phyloP scores from a whole-genome alignment of 2,113 vertebrate species.

The Amphiprion percula region DNA sequence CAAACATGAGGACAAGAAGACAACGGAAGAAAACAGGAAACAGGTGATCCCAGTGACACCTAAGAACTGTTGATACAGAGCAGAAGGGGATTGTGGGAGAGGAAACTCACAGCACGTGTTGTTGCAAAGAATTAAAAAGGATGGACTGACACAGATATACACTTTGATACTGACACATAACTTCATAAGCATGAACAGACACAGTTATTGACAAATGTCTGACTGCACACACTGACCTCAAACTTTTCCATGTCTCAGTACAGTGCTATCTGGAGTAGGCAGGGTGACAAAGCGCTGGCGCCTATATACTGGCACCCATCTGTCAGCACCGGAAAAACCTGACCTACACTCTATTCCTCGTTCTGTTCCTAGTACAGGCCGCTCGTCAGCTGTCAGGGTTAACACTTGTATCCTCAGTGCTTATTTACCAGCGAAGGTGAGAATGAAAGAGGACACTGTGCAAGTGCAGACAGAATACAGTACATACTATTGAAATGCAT shows the following conservation, averaged over 20 bases:
- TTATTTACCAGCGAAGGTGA: constrained; percentile 52
- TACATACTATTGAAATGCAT: not conserved
- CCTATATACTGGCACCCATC: constrained; percentile 49
- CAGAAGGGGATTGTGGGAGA: constrained; percentile 33
- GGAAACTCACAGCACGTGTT: constrained; percentile 30
- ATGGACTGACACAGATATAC: constrained; percentile 1
- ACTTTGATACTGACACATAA: not conserved
- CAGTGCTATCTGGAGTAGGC: constrained; percentile 43
- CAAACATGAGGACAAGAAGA: not conserved
- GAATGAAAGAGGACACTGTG: constrained; percentile 36
- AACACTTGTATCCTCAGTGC: constrained; percentile 19
- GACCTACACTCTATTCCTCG: constrained; percentile 48
- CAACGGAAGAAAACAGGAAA: constrained; percentile 45
- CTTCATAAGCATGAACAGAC: not conserved
- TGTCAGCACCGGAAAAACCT: constrained; percentile 70
- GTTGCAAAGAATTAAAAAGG: constrained; percentile 8
- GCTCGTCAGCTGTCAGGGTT: constrained; percentile 63
- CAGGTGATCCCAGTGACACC: constrained; percentile 47
- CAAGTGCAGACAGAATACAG: not conserved
- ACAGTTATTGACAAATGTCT: constrained; percentile 29
- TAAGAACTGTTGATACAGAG: constrained; percentile 25
- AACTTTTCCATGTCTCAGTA: constrained; percentile 46
- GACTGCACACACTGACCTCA: constrained; percentile 31
- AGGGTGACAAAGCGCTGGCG: constrained; percentile 44
- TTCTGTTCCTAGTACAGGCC: constrained; percentile 39